Base-by-base conservation (phyloP, 1,140 invertebrate genomes). In the Ips typographus region DNA sequence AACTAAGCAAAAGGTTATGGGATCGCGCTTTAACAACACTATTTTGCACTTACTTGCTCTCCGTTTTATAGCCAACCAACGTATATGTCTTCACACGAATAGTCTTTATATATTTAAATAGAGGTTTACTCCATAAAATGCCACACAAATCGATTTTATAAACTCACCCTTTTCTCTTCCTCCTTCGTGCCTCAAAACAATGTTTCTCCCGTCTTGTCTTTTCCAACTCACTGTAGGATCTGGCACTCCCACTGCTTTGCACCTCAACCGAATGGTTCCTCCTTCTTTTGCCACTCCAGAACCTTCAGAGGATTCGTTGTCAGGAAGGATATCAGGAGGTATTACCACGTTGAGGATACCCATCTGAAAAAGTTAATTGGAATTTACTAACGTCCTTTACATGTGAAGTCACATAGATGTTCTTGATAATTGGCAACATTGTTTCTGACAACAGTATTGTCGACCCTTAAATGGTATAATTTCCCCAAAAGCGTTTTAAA, bases 301-400 rank as follows among this genome's bases (percentile, higher is more conserved):
- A 2, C 83, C 82, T 47, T 84, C 83, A 0, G 83, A 83, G n/a
- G 82, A 82, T 73, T 85, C 84, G 22, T 83, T 79, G 56, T 91
- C 88, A 76, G 89, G 86, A 64, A 92, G 82, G 73, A 94, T 94
- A 77, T 94, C 91, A 41, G 92, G 91, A 22, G 92, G 91, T 73
- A 94, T 91, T 69, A 93, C 88, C 68, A 95, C 92, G 66, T 90
- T 86, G 78, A 94, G 85, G 75, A 89, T 87, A 60, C 91, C 92
- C 84, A 90, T 91, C 92, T 94, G 81, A 47, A 80, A 80, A 65
- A 38, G 62, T 53, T 37, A 2, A 8, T 22, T 22, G 22, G 0
- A 22, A 22, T 22, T 22, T 22, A 22, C 22, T 22, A 22, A 22
- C 22, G 22, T 22, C 22, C 22, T 22, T 22, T 22, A 22, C 22